These are phyloP conservation scores for Anguilla marmorata DNA, from an alignment of 2,797 vertebrate genomes.

Conservation along the genomic window DNA sequence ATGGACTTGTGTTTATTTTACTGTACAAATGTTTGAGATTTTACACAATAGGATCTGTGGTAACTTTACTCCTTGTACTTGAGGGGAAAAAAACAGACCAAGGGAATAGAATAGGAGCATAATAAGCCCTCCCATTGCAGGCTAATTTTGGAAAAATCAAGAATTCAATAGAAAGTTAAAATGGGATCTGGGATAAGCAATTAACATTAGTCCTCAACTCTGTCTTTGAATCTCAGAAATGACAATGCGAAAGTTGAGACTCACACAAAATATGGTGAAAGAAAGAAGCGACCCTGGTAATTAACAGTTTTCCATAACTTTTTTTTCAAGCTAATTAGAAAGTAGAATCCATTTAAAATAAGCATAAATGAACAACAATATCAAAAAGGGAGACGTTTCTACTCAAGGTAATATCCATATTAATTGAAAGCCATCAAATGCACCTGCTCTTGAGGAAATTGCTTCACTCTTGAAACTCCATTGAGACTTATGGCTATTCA, in stretches of 20 bases:
- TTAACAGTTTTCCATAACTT: constrained; percentile 70
- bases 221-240: constrained; percentile 71
- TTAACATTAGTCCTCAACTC: constrained; percentile 77
- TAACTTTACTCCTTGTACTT: constrained; percentile 71
- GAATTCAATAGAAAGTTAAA: constrained; percentile 71
- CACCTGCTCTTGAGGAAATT: constrained; percentile 79
- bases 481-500: constrained; percentile 72
- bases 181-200: constrained; percentile 75
- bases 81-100: constrained; percentile 52
- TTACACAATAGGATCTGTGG: constrained; percentile 72
- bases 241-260: constrained; percentile 68
- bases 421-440: constrained; percentile 81
- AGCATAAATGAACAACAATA: constrained; percentile 73
- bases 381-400: constrained; percentile 57
- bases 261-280: constrained; percentile 73
- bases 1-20: background rate
- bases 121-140: constrained; percentile 70
- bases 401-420: constrained; percentile 71
- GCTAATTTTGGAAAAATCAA: constrained; percentile 66
- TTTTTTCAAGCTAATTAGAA: constrained; percentile 82
- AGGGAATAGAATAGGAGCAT: constrained; percentile 71
- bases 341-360: constrained; percentile 80
- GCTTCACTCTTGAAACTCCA: constrained; percentile 73
- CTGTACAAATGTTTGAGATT: constrained; percentile 60
- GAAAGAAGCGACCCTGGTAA: constrained; percentile 81